These are phyloP conservation scores for Tribolium castaneum DNA, from an alignment of 1,140 invertebrate genomes.

Conservation along the genomic window DNA sequence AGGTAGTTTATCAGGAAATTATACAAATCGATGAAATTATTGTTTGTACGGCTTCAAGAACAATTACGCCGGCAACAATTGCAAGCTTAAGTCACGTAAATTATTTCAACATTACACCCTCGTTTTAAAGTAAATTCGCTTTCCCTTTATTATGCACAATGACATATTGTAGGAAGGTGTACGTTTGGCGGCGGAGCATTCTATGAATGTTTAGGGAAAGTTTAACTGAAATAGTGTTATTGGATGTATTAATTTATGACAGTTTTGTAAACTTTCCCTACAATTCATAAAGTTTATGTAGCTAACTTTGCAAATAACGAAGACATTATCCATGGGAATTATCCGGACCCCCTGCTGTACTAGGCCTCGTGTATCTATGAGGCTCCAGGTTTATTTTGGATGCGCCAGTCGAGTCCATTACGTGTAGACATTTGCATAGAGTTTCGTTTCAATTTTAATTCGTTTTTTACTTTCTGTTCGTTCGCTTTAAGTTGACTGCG, in stretches of 20 bases:
- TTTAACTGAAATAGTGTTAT: constrained; percentile 34
- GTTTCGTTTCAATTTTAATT: neutral
- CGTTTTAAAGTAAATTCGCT: neutral
- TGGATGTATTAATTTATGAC: constrained; percentile 41
- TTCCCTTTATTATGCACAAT: constrained; percentile 13
- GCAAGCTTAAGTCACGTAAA: constrained; percentile 16
- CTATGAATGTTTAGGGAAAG: constrained; percentile 13
- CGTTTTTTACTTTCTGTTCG: neutral
- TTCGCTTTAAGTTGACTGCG: neutral
- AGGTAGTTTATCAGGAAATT: neutral
- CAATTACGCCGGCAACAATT: neutral
- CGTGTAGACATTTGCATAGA: neutral
- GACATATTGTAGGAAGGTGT: constrained; percentile 16
- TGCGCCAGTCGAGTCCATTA: neutral
- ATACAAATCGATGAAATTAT: constrained; percentile 10
- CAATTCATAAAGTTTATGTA: constrained; percentile 29
- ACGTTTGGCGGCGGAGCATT: constrained; percentile 13
- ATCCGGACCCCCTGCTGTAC: constrained; percentile 7
- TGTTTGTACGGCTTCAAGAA: neutral
- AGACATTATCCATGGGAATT: constrained; percentile 36
- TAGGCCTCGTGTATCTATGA: constrained; percentile 1
- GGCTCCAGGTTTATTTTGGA: constrained; percentile 5
- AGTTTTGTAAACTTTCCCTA: constrained; percentile 37
- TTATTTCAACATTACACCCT: constrained; percentile 1
- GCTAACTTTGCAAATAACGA: constrained; percentile 34